These are phyloP conservation scores for Epicampocera succincta DNA, from an alignment of 2,888 invertebrate species.

Conservation along the genomic window DNA sequence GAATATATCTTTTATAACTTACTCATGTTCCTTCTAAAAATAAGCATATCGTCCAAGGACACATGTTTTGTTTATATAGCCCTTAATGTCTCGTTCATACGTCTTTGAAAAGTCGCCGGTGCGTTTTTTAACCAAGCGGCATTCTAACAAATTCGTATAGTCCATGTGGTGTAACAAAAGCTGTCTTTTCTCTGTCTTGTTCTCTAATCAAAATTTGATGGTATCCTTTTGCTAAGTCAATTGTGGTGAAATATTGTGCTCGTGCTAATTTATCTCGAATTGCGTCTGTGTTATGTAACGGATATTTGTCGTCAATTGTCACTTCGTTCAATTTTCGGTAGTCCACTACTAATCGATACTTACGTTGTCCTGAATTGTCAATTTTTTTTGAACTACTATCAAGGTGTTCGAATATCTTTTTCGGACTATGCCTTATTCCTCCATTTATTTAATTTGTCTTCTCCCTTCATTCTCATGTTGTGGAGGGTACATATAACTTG, in stretches of 20 bases:
- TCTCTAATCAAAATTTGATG: conserved; percentile 12
- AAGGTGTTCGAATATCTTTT: conserved; percentile 2
- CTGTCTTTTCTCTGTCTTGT: neutral
- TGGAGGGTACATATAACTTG: conserved; percentile 52
- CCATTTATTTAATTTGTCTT: conserved; percentile 56
- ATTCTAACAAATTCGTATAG: too few species aligned
- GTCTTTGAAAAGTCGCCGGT: conserved; percentile 31
- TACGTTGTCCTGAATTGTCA: neutral
- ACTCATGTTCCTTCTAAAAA: conserved; percentile 16
- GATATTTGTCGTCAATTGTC: too few species aligned
- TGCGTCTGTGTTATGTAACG: too few species aligned
- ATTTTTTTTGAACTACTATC: conserved; percentile 5
- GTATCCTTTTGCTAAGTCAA: too few species aligned
- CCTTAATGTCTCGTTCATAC: too few species aligned
- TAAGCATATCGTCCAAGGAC: conserved; percentile 1
- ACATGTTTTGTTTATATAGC: neutral
- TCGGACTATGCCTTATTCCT: conserved; percentile 14
- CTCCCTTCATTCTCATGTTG: conserved; percentile 51
- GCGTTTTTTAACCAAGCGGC: conserved; percentile 56
- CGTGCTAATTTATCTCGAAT: too few species aligned
- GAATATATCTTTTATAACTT: conserved; percentile 10
- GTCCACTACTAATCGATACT: too few species aligned
- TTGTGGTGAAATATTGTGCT: conserved; percentile 5
- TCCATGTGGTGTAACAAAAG: conserved; percentile 17
- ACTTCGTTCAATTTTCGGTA: too few species aligned